Evolutionary conservation across 1,140 invertebrate species (phyloP), one percentile per base, ranked within the genome.

Genomic region (Tachypleus tridentatus): DNA sequence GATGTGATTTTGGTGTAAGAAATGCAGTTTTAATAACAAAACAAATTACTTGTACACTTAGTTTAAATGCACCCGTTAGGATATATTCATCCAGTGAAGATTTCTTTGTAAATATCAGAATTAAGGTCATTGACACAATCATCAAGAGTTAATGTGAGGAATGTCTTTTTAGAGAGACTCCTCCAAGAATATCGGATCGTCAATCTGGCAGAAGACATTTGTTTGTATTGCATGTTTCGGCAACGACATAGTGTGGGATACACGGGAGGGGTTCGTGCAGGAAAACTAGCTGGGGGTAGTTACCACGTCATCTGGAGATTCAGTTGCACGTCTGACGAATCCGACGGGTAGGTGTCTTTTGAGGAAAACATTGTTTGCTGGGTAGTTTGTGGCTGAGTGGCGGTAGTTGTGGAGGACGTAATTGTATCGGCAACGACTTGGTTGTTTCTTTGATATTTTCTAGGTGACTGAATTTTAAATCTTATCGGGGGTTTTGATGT

Each of bases 201-300:
- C 91, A 94, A 77, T 93, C 89, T 4, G 91, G 91, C 66, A 94
- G 77, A n/a, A 88, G 77, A 70, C 91, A 94, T 53, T 90, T 85
- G 75, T 91, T 89, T 73, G 88, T 89, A 60, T 90, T 82, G 73
- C 91, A 94, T 76, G 49, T 11, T 67, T 9, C 10, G 5, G 65
- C 65, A 10, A 58, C 10, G 5, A 6, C 5, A 60, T 7, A 54
- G 53, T 6, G 53, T 54, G 6, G 53, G 53, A n/a, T 54, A 54
- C n/a, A 6, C n/a, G 53, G 6, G 6, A 54, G n/a, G 6, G 6
- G 53, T 6, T 54, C 53, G 53, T n/a, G 53, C 6, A 6, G 53
- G 53, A 7, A n/a, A n/a, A 6, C n/a, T 54, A 7, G 53, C 6
- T 54, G 53, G 53, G n/a, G 6, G n/a, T 7, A 7, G 6, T 54